Base-by-base conservation (phyloP, 2,888 invertebrate genomes). In the Andrena camellia region DNA sequence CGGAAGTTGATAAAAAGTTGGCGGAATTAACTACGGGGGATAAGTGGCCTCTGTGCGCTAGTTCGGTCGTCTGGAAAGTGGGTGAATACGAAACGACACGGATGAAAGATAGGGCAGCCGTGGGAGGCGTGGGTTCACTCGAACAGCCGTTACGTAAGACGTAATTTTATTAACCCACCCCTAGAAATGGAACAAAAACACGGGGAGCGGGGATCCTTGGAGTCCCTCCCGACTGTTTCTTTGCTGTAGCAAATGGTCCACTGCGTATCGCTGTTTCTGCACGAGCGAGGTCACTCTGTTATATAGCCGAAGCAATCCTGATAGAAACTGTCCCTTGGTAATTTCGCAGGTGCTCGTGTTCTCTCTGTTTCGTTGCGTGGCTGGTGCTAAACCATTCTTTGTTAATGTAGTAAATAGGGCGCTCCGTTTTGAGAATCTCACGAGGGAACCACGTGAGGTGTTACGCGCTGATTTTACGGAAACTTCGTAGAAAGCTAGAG, bases 1-100 rank as follows among this genome's bases (percentile, higher is more conserved):
- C 3, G 31, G 31, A 76, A 86, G 62, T 77, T 86, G 50, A 50
- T 42, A 74, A 82, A 82, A 78, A 87, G 82, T 82, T 85, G n/a
- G 13, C 48, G 73, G 71, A 79, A 80, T 86, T 80, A 85, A 85
- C 70, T 73, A 48, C 29, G 52, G 33, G 48, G 23, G 57, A 42
- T 69, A 60, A 26, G 54, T 10, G 17, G 54, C 52, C 54, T 50
- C 29, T 42, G n/a, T 70, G 70, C 54, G 62, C 54, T 23, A 59
- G 54, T 60, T 71, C 66, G n/a, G 70, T 60, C 33, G 50, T 69
- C 68, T 42, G 63, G 74, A 64, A 77, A 70, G 60, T 72, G 33
- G 54, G 35, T 66, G 79, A 85, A 87, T 75, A 48, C 60, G 26
- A 57, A 84, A 81, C 60, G 63, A 81, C 71, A 68, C 74, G 48